Evolutionary conservation across 2,888 invertebrate species (phyloP).

Genomic region (Xanthia icteritia): DNA sequence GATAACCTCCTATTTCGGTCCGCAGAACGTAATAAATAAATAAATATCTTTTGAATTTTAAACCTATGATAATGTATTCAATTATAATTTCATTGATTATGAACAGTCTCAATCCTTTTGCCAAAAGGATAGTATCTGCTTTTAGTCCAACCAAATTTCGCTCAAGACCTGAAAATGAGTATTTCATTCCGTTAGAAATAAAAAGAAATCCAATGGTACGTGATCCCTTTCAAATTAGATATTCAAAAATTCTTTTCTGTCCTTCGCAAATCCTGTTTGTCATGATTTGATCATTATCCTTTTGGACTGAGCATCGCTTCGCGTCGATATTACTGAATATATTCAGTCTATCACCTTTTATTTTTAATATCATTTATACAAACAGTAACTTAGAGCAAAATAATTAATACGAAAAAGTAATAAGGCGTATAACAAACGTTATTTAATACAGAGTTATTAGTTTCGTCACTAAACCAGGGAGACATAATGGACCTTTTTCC

Average conservation of each 20-base stretch:
- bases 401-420: constrained; percentile 60
- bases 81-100: background rate
- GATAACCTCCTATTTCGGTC: background rate
- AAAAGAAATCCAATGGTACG: constrained; percentile 15
- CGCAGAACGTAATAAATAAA: background rate
- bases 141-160: background rate
- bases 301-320: background rate
- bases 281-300: constrained; percentile 34
- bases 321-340: background rate
- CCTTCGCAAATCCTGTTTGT: constrained; percentile 29
- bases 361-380: constrained; percentile 6
- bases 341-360: background rate
- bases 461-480: constrained; percentile 69
- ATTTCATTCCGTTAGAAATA: constrained; percentile 16
- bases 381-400: background rate
- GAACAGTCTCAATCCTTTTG: background rate
- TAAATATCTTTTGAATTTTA: background rate
- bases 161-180: background rate
- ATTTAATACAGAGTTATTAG: constrained; percentile 71
- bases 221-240: constrained; percentile 33
- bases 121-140: background rate
- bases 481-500: constrained; percentile 68
- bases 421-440: constrained; percentile 60
- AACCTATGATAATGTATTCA: too few species aligned
- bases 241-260: constrained; percentile 25